These are phyloP conservation scores for Adelosebastes latens DNA, from an alignment of 2,797 vertebrate genomes.

Conservation along the genomic window DNA sequence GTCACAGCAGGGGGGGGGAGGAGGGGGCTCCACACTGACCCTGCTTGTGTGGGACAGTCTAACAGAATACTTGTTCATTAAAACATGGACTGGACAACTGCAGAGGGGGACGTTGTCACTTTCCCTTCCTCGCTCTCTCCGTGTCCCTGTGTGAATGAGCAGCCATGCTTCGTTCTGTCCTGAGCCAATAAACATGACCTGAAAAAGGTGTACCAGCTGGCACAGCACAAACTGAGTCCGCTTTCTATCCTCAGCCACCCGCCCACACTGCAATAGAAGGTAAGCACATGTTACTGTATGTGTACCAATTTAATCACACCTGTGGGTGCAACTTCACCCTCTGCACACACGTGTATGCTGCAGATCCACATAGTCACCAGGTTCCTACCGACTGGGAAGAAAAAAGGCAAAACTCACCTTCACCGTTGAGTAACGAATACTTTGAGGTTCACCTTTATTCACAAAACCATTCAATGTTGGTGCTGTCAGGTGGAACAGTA, in stretches of 20 bases:
- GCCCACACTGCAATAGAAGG: background rate
- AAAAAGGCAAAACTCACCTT: background rate
- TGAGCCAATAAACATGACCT: conserved; percentile 22
- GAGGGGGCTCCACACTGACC: conserved; percentile 10
- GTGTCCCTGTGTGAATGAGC: conserved; percentile 9
- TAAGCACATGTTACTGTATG: background rate
- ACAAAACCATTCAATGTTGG: background rate
- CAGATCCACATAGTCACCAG: background rate
- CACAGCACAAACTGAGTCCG: background rate
- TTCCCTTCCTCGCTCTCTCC: background rate
- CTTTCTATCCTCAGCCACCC: background rate
- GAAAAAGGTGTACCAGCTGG: conserved; percentile 16
- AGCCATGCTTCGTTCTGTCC: background rate
- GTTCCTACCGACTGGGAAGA: background rate
- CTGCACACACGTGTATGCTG: background rate
- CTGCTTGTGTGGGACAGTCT: background rate
- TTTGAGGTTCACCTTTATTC: background rate
- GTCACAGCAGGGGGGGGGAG: conserved; percentile 5
- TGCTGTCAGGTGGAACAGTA: background rate
- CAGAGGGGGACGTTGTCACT: background rate
- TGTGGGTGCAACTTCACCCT: background rate
- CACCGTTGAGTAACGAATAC: background rate
- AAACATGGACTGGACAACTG: conserved; percentile 9
- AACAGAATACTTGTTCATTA: conserved; percentile 15
- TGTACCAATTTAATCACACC: background rate